Evolutionary conservation across 2,113 vertebrate genomes (phyloP), one percentile per base, ranked within the genome.

Genomic region (Pholis gunnellus): DNA sequence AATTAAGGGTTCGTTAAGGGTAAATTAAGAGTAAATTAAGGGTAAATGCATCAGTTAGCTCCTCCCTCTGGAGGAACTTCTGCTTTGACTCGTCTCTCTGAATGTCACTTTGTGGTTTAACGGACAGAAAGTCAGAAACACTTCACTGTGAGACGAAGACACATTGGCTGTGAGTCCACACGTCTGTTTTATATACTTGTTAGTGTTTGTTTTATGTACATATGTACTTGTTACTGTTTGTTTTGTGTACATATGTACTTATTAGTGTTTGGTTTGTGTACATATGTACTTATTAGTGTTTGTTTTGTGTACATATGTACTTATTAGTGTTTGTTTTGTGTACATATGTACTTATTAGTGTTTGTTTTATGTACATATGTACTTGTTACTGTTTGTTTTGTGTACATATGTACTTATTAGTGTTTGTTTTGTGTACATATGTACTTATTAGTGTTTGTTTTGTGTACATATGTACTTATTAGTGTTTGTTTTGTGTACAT

Each of bases 41-140:
- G 56, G 54, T 27, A 5, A 57, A 25, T 4, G 50, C 7, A 5
- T 52, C 50, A 57, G 54, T 25, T 11, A 27, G 5, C 56, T 29
- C 25, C 82, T 44, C 60, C 72, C 22, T 22, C 31, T 18, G 25
- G 20, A 22, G 18, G 2, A 57, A 87, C 65, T 82, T 87, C 79
- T 85, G 77, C 52, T 85, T 50, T 87, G 60, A 83, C 60, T 48
- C 34, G 38, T 36, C 11, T 40, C 52, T 36, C 17, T 59, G 54
- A 50, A 38, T 42, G 10, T 83, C 68, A 66, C 13, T 54, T 14
- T 87, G 88, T 70, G 82, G 88, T 85, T 76, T 71, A 86, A 87
- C 82, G 27, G 80, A 59, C 57, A 34, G 1, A 56, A 56, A 85
- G 31, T 25, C 8, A 8, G 48, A 69, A 57, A 65, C 29, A 3